A percentile compares a stretch with the other conserved stretches of the same genome.
Conservation (phyloP, 2,888 invertebrate species). For the Colostygia pectinataria region DNA sequence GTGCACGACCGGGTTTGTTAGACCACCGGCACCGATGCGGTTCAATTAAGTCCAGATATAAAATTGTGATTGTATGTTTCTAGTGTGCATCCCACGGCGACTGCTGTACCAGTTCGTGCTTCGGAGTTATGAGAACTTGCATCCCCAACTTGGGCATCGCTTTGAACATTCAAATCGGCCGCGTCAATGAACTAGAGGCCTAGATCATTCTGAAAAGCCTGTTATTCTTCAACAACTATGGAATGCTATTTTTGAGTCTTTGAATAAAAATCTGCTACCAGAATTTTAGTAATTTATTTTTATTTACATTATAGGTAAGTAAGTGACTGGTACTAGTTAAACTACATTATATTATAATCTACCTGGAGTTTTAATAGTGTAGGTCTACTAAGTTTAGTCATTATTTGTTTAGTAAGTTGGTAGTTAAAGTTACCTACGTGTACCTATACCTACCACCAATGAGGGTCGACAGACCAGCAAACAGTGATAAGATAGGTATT, state of each 20-base stretch:
- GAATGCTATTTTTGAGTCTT: background rate
- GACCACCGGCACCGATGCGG: no score
- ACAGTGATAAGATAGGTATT: conserved; percentile 10
- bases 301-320: background rate
- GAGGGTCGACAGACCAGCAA: conserved; percentile 9
- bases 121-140: conserved; percentile 24
- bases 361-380: no score
- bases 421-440: no score
- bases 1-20: no score
- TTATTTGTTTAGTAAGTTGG: no score
- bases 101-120: conserved; percentile 26
- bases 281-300: no score
- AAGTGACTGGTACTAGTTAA: background rate
- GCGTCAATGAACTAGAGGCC: conserved; percentile 4
- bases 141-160: conserved; percentile 24
- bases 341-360: no score
- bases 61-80: background rate
- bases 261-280: background rate
- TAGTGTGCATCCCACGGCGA: conserved; percentile 21
- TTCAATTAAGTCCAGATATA: background rate
- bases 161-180: conserved; percentile 26
- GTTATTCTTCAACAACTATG: background rate
- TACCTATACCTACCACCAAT: background rate
- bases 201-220: background rate
- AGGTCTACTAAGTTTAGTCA: background rate